phyloP scores from a whole-genome alignment of 2,113 vertebrate genomes.

The Prunella fulvescens region DNA sequence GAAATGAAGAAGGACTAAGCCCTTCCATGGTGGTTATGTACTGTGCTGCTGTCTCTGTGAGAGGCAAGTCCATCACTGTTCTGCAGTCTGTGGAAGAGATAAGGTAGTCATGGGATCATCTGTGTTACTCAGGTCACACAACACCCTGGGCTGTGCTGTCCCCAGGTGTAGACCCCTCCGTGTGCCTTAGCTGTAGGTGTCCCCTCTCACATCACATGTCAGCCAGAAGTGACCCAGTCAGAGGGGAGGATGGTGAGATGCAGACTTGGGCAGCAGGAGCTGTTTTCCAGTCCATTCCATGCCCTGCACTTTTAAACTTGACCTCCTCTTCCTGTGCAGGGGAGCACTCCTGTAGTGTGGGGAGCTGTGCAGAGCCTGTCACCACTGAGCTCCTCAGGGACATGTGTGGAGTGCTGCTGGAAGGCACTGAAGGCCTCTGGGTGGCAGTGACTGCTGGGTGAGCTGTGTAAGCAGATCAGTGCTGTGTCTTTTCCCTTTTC shows the following conservation, averaged over 20 bases:
- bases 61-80: background rate
- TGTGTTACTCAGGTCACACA: background rate
- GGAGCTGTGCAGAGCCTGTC: background rate
- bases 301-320: background rate
- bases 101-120: background rate
- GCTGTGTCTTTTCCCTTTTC: background rate
- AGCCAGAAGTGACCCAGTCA: background rate
- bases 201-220: background rate
- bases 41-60: background rate
- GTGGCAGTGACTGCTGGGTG: background rate
- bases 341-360: background rate
- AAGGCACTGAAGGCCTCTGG: background rate
- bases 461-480: background rate
- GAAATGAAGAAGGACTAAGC: background rate
- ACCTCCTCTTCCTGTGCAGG: background rate
- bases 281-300: background rate
- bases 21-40: fast-evolving
- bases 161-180: background rate
- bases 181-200: background rate
- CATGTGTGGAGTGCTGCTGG: background rate
- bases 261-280: background rate
- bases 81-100: background rate
- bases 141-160: background rate
- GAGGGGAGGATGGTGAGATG: background rate
- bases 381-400: fast-evolving